Evolutionary conservation across 2,113 vertebrate species (phyloP), one percentile per base, ranked within the genome.

Genomic region (Scytalopus superciliaris): DNA sequence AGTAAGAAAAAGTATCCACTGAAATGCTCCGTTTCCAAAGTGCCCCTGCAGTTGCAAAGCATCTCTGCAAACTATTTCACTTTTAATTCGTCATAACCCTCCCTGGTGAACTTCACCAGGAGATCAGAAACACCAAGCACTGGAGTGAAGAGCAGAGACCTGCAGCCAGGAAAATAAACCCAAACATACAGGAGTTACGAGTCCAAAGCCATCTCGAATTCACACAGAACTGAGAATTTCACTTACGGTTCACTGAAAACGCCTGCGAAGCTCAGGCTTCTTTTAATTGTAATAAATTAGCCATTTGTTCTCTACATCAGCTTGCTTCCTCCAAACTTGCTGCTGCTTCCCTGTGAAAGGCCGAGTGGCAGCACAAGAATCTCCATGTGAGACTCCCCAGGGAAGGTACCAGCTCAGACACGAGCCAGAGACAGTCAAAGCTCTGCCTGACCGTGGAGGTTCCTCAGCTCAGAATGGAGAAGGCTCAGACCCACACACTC

Each of bases 391-490:
- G n/a, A n/a, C n/a, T n/a, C n/a, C n/a, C n/a, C n/a, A n/a, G n/a
- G n/a, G n/a, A 75, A 52, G 3, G 31, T 9, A 12, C 28, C 45
- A 33, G 80, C 79, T 84, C 56, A 17, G 37, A 49, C 35, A 39
- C 1, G 15, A 64, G 53, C 3, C 68, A 75, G 53, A 39, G 56
- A 52, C 3, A 19, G 59, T 9, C 66, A 40, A 16, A 84, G 49
- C 60, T 27, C 50, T 2, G 0, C 35, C 25, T 73, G n/a, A 0
- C n/a, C n/a, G 3, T 4, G 1, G 52, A 76, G 49, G 64, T 31
- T 37, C 23, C 27, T 31, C 1, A 4, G 87, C 75, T 62, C 5
- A 3, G 68, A 70, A 57, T 15, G 56, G 77, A 74, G 37, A 15
- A 59, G 63, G n/a, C 79, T 16, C 25, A 31, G 35, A 49, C 21